Conservation (phyloP, 2,797 vertebrate species). For the Distichodus sexfasciatus region DNA sequence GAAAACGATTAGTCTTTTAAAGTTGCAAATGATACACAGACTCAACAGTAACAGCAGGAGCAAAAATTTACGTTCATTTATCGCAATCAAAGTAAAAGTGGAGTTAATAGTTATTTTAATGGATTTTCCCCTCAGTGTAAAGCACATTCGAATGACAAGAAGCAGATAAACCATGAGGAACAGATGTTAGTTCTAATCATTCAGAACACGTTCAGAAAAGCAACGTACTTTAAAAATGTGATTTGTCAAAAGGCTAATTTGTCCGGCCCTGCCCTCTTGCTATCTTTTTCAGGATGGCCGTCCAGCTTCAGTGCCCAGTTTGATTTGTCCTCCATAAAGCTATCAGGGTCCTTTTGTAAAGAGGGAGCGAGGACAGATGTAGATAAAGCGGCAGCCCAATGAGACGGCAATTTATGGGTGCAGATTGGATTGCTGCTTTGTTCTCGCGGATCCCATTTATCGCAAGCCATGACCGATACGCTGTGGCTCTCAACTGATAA, state of each 20-base stretch:
- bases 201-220: background rate
- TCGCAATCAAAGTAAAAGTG: too few relatives aligned
- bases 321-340: slow-evolving; percentile 26
- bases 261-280: background rate
- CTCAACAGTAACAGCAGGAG: too few relatives aligned
- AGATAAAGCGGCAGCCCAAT: slow-evolving; percentile 37
- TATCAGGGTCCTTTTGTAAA: slow-evolving; percentile 45
- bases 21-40: too few relatives aligned
- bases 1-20: too few relatives aligned
- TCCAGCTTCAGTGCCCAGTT: slow-evolving; percentile 30
- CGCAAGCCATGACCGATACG: slow-evolving; percentile 30
- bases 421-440: slow-evolving; percentile 20
- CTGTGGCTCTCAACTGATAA: slow-evolving; percentile 60
- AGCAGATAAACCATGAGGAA: background rate
- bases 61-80: too few relatives aligned
- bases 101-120: background rate
- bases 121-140: too few relatives aligned
- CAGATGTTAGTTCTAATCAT: background rate
- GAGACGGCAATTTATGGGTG: slow-evolving; percentile 51
- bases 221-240: background rate
- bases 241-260: background rate
- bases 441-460: slow-evolving; percentile 22
- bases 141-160: background rate
- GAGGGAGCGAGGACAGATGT: slow-evolving; percentile 20
- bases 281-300: slow-evolving; percentile 18